These are phyloP conservation scores for Balaenoptera acutorostrata DNA, from an alignment of 2,113 vertebrate genomes.

Conservation along the genomic window DNA sequence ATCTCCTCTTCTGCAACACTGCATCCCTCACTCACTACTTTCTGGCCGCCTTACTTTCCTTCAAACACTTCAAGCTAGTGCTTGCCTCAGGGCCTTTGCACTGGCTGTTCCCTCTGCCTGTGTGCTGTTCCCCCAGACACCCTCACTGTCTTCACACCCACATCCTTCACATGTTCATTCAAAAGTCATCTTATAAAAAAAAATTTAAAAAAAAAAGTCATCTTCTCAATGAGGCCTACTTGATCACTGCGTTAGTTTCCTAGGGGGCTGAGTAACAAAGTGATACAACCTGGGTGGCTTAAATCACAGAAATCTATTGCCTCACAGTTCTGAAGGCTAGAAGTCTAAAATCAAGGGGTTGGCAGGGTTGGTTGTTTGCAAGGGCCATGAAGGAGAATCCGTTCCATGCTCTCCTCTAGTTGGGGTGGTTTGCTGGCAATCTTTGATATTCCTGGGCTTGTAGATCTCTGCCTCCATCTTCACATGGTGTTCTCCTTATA, in stretches of 20 bases:
- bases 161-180: neutral
- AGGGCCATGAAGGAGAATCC: neutral
- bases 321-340: neutral
- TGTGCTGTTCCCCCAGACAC: neutral
- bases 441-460: too few relatives aligned
- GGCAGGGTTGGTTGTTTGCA: fast-evolving
- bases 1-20: neutral
- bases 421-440: too few relatives aligned
- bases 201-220: neutral
- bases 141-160: neutral
- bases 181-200: neutral
- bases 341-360: neutral
- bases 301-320: neutral
- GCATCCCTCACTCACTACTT: neutral
- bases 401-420: neutral
- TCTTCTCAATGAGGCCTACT: neutral
- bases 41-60: neutral
- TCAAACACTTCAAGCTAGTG: neutral
- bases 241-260: neutral
- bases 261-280: neutral
- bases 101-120: neutral
- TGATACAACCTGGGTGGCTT: neutral
- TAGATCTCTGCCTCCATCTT: neutral
- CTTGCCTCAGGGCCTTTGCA: neutral
- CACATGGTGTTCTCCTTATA: fast-evolving